Evolutionary conservation across 2,113 vertebrate genomes (phyloP).

Genomic region (Colius striatus): DNA sequence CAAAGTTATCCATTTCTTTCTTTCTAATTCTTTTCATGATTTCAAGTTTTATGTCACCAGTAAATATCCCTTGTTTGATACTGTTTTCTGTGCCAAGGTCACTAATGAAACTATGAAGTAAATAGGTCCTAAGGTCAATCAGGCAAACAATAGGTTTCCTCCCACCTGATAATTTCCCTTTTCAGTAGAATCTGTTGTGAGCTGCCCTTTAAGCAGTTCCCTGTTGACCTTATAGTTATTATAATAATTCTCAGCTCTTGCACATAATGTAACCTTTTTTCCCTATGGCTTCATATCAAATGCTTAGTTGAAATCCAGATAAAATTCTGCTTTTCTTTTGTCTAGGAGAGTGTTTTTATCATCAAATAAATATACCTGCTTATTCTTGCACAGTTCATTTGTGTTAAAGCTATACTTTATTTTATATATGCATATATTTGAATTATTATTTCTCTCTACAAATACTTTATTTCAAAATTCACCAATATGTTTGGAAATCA

Average conservation of each 20-base stretch:
- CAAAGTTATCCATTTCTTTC: constrained; percentile 15
- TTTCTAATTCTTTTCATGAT: background rate
- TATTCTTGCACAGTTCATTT: background rate
- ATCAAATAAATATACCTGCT: background rate
- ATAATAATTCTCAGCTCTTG: background rate
- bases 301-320: background rate
- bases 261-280: background rate
- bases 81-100: background rate
- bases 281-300: background rate
- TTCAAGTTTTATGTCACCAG: constrained; percentile 27
- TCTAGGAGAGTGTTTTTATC: background rate
- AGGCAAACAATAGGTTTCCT: constrained; percentile 24
- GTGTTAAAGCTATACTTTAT: background rate
- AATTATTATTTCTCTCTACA: background rate
- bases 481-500: too few relatives aligned
- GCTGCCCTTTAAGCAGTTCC: constrained; percentile 1
- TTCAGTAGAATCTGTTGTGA: constrained; percentile 26
- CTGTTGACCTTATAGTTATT: background rate
- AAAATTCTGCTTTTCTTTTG: background rate
- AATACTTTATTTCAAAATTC: background rate
- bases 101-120: background rate
- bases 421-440: background rate
- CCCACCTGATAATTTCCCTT: constrained; percentile 31
- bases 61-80: constrained; percentile 27
- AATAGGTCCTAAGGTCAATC: background rate